phyloP scores from a whole-genome alignment of 2,888 invertebrate species.

The Microplitis deprimator region DNA sequence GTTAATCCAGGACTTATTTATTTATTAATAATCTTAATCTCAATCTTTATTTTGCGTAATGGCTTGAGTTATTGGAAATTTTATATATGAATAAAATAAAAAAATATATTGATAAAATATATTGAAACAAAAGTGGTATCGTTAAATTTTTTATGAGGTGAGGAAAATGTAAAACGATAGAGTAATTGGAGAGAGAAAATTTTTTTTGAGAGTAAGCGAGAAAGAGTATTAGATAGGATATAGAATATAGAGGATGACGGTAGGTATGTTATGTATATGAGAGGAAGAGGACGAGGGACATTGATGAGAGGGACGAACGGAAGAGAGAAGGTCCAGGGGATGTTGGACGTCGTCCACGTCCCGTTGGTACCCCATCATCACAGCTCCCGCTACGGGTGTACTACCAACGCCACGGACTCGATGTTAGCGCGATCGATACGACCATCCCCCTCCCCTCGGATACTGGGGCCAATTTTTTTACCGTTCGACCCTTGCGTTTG shows the following conservation, averaged over 20 bases:
- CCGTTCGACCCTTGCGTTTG: conserved; percentile 63
- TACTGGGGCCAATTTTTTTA: conserved; percentile 77
- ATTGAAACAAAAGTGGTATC: conserved; percentile 9
- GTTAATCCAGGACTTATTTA: background rate
- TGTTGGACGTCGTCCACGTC: conserved; percentile 54
- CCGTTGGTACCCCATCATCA: conserved; percentile 54
- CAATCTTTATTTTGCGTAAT: too few species aligned
- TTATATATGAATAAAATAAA: background rate
- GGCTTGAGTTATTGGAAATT: too few species aligned
- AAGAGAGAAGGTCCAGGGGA: conserved; percentile 30
- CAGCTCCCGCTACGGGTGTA: conserved; percentile 65
- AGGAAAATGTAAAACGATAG: conserved; percentile 13
- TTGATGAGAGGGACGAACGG: background rate
- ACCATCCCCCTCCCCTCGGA: conserved; percentile 58
- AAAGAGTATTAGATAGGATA: background rate
- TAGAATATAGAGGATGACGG: background rate
- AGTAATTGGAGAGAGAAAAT: conserved; percentile 13
- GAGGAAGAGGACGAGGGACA: conserved; percentile 17
- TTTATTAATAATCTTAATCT: too few species aligned
- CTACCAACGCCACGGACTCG: conserved; percentile 72
- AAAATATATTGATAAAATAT: background rate
- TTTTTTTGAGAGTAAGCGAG: background rate
- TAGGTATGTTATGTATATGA: background rate
- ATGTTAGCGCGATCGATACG: conserved; percentile 68
- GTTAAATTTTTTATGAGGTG: conserved; percentile 1